A percentile compares a stretch with the other conserved stretches of the same genome.
Conservation (phyloP, 2,797 vertebrate genomes). For the Rhinella marina region DNA sequence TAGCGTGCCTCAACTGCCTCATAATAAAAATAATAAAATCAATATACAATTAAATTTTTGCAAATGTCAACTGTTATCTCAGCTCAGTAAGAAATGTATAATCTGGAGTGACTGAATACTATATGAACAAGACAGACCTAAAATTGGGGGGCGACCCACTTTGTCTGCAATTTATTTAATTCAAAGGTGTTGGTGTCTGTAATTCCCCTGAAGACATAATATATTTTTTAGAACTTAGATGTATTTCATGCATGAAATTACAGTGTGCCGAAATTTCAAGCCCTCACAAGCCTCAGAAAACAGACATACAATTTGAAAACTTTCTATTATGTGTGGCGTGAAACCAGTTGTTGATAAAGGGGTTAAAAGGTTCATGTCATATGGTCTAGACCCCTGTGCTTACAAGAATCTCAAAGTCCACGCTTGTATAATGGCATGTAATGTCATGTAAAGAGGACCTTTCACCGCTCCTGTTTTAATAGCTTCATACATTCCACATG, state of each 20-base stretch:
- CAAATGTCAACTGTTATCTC: not conserved
- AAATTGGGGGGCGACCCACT: not conserved
- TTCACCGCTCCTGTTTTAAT: no score
- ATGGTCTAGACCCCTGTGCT: not conserved
- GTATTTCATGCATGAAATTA: conserved; percentile 47
- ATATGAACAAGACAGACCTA: not conserved
- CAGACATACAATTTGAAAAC: not conserved
- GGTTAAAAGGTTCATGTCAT: conserved; percentile 11
- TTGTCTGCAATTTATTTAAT: conserved; percentile 39
- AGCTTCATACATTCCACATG: no score
- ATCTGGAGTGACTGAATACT: not conserved
- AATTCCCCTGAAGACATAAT: conserved; percentile 45
- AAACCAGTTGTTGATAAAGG: not conserved
- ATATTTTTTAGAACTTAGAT: conserved; percentile 25
- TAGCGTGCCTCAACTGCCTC: not conserved
- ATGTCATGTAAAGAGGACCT: not conserved
- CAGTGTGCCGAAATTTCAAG: conserved; percentile 11
- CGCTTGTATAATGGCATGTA: not conserved
- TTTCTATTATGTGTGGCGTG: not conserved
- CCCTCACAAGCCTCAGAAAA: conserved; percentile 15
- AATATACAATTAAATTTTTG: not conserved
- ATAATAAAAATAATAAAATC: not conserved
- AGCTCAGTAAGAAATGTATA: not conserved
- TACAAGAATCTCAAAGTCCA: not conserved
- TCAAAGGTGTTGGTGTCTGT: conserved; percentile 28